Percentiles rank a stretch among this genome's conserved stretches.
Conservation (phyloP, 2,113 vertebrate genomes). For the Laticauda laticaudata region DNA sequence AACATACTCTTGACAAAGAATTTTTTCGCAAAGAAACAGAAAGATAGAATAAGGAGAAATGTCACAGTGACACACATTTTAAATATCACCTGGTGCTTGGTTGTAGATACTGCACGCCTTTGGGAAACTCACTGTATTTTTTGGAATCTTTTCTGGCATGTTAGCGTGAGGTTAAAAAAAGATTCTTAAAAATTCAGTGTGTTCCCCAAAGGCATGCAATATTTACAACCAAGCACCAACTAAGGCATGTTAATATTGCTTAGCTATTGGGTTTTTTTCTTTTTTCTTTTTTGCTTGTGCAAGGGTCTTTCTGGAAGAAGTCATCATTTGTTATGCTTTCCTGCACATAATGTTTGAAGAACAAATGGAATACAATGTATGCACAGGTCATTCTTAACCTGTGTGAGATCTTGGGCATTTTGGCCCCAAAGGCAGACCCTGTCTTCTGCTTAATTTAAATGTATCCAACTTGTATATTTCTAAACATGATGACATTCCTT, state of each 20-base stretch:
- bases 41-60: conserved; percentile 57
- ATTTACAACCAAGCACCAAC: neutral
- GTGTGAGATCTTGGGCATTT: neutral
- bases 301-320: neutral
- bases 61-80: conserved; percentile 48
- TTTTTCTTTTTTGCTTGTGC: neutral
- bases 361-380: neutral
- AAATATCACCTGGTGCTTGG: conserved; percentile 54
- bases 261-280: neutral
- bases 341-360: neutral
- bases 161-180: neutral
- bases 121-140: conserved; percentile 24
- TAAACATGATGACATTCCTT: neutral
- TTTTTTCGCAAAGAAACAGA: conserved; percentile 72
- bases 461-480: neutral
- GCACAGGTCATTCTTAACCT: neutral
- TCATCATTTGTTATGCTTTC: neutral
- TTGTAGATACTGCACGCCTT: conserved; percentile 63
- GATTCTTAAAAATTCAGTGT: neutral
- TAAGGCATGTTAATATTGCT: neutral
- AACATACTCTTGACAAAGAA: conserved; percentile 67
- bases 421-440: neutral
- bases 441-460: neutral
- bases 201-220: neutral
- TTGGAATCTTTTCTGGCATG: conserved; percentile 52